Evolutionary conservation across 2,113 vertebrate genomes (phyloP).

Genomic region (Epinephelus moara): DNA sequence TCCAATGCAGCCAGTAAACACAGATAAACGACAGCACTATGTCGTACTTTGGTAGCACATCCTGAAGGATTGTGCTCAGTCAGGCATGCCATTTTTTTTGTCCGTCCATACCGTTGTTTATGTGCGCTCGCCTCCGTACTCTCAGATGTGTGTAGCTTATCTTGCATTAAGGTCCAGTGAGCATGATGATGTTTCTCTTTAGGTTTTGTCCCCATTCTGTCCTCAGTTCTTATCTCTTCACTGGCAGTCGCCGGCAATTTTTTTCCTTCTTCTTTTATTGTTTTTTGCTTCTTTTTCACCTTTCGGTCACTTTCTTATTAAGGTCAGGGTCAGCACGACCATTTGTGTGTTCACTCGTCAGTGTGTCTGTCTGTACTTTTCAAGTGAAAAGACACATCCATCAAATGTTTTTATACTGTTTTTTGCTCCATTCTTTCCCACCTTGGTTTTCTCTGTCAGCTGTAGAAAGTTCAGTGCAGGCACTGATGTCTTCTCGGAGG

Average conservation of each 20-base stretch:
- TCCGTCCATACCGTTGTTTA: constrained; percentile 35
- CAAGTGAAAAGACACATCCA: constrained; percentile 11
- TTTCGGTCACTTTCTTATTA: constrained; percentile 12
- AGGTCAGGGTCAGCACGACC: not conserved
- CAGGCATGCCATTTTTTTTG: constrained; percentile 16
- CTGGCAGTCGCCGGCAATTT: not conserved
- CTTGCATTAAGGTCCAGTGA: constrained; percentile 68
- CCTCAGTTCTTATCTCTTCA: constrained; percentile 49
- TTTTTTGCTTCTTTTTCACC: constrained; percentile 3
- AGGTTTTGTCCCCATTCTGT: constrained; percentile 70
- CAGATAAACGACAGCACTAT: constrained; percentile 63
- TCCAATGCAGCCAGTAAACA: constrained; percentile 58
- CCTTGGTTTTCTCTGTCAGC: constrained; percentile 54
- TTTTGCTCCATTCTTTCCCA: not conserved
- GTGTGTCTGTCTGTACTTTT: not conserved
- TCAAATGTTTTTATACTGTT: constrained; percentile 13
- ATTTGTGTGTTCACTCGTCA: not conserved
- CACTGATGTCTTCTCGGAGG: constrained; percentile 46
- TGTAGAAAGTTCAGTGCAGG: constrained; percentile 50
- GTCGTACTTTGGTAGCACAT: constrained; percentile 36
- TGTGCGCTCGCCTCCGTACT: constrained; percentile 27
- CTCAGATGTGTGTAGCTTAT: constrained; percentile 59
- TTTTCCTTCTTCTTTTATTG: not conserved
- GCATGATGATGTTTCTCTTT: constrained; percentile 65
- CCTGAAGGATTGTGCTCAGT: constrained; percentile 55